A percentile compares a stretch with the other conserved stretches of the same genome.
These are phyloP conservation scores for Pelobates cultripes DNA, from an alignment of 2,797 vertebrate species.

Conservation along the genomic window DNA sequence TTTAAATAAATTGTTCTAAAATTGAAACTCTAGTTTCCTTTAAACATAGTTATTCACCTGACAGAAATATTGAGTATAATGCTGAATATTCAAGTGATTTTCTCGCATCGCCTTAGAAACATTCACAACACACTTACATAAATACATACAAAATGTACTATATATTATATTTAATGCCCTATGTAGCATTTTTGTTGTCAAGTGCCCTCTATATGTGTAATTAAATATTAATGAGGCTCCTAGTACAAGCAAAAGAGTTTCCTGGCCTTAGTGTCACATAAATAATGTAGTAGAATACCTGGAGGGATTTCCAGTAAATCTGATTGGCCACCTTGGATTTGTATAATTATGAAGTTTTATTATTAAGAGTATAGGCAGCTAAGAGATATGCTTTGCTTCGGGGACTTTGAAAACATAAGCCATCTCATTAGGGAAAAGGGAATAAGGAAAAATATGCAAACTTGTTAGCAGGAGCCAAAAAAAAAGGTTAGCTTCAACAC, in stretches of 20 bases:
- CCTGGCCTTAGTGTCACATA: constrained; percentile 72
- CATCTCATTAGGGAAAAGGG: constrained; percentile 79
- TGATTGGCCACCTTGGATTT: constrained; percentile 84
- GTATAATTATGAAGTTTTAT: constrained; percentile 86
- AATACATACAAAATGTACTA: not conserved
- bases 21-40: no score
- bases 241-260: constrained; percentile 80
- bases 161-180: constrained; percentile 19
- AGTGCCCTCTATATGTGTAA: constrained; percentile 72
- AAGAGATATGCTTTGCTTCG: constrained; percentile 81
- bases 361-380: constrained; percentile 80
- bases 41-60: no score
- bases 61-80: not conserved
- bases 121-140: no score
- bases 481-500: constrained; percentile 52
- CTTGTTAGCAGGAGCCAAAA: constrained; percentile 70
- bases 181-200: constrained; percentile 56
- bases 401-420: constrained; percentile 83
- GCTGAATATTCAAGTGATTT: not conserved
- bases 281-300: constrained; percentile 80
- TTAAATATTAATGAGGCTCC: constrained; percentile 85
- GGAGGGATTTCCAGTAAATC: constrained; percentile 77
- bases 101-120: not conserved
- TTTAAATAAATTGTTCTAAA: no score
- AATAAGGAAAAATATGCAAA: constrained; percentile 81